Percentiles rank a stretch among this genome's conserved stretches.
Conservation (phyloP, 1,140 invertebrate species). For the Monomorium pharaonis region DNA sequence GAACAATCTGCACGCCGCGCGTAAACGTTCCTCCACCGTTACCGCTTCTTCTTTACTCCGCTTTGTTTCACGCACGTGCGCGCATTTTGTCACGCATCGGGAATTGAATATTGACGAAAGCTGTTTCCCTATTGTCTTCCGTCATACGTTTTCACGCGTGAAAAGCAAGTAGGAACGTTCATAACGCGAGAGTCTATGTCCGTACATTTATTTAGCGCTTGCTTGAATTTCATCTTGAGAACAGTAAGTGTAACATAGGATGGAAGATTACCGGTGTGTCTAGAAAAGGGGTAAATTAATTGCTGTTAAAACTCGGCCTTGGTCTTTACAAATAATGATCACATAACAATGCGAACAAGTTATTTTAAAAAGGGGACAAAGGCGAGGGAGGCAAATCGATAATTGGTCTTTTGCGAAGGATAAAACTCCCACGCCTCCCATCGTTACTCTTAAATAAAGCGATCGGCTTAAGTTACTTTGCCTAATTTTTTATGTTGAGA, state of each 20-base stretch:
- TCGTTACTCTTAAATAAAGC: not conserved
- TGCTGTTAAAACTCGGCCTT: not conserved
- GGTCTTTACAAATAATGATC: not conserved
- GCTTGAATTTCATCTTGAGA: not conserved
- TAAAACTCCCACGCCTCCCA: slow-evolving; percentile 1
- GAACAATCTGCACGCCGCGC: not conserved
- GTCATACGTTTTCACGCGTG: not conserved
- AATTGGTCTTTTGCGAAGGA: slow-evolving; percentile 12
- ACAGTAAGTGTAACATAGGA: not conserved
- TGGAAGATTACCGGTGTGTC: no score
- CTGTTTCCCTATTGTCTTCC: not conserved
- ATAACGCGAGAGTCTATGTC: not conserved
- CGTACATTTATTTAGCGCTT: not conserved
- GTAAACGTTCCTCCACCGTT: not conserved
- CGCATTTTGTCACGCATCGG: slow-evolving; percentile 17
- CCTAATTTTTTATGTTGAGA: not conserved
- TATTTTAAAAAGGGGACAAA: slow-evolving; percentile 19
- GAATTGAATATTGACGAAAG: slow-evolving; percentile 45
- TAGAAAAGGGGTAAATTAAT: not conserved
- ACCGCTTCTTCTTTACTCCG: not conserved
- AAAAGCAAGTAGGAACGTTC: not conserved
- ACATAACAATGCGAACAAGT: slow-evolving; percentile 8
- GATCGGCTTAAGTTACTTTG: not conserved
- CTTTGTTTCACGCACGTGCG: slow-evolving; percentile 28
- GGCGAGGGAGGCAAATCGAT: slow-evolving; percentile 14